Evolutionary conservation across 2,888 invertebrate genomes (phyloP).

Genomic region (Exocentrus adspersus): DNA sequence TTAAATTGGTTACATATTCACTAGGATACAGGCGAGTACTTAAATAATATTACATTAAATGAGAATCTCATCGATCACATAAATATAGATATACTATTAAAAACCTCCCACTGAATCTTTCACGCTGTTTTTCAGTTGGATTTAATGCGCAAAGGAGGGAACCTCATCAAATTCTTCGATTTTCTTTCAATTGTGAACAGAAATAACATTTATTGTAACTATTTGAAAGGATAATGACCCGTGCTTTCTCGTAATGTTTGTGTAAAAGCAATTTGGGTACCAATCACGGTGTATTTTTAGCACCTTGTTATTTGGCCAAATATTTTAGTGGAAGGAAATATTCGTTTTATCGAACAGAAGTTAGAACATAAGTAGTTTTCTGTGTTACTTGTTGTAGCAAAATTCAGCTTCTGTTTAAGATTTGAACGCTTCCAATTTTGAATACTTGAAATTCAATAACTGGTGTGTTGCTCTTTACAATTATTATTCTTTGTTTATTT

Average conservation of each 20-base stretch:
- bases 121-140: too few relatives aligned
- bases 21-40: too few relatives aligned
- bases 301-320: slow-evolving; percentile 17
- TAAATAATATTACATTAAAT: not conserved
- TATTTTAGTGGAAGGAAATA: slow-evolving; percentile 1
- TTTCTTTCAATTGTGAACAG: slow-evolving; percentile 7
- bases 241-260: not conserved
- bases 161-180: slow-evolving; percentile 4
- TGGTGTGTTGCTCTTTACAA: too few relatives aligned
- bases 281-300: slow-evolving; percentile 25
- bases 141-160: not conserved
- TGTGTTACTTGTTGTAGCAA: not conserved
- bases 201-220: slow-evolving; percentile 19
- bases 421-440: too few relatives aligned
- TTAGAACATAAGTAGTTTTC: not conserved
- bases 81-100: too few relatives aligned
- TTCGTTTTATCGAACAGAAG: not conserved
- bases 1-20: too few relatives aligned
- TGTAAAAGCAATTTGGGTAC: slow-evolving; percentile 1
- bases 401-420: too few relatives aligned
- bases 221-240: slow-evolving; percentile 20
- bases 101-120: too few relatives aligned
- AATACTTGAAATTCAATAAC: too few relatives aligned
- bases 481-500: too few relatives aligned
- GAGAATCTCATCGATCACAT: too few relatives aligned